Evolutionary conservation across 2,888 invertebrate species (phyloP).

Genomic region (Melolontha melolontha): DNA sequence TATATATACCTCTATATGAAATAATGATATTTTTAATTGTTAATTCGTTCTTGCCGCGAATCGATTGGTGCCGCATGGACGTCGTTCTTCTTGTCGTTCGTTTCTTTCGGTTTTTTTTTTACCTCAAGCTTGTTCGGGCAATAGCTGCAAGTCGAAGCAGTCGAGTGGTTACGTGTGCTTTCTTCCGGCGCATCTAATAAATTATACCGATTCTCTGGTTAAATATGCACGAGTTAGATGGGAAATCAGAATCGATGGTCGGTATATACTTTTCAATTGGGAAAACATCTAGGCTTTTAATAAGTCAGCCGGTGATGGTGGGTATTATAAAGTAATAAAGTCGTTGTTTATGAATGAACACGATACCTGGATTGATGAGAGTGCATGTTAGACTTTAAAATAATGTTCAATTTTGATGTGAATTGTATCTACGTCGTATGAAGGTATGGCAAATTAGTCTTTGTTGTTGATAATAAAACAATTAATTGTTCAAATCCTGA

Average conservation of each 20-base stretch:
- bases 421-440: no score
- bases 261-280: constrained; percentile 14
- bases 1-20: constrained; percentile 28
- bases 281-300: constrained; percentile 27
- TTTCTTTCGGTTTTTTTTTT: constrained; percentile 8
- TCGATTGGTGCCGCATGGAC: constrained; percentile 3
- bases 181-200: constrained; percentile 24
- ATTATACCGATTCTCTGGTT: constrained; percentile 5
- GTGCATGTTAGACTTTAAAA: no score
- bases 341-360: not conserved
- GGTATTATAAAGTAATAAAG: constrained; percentile 24
- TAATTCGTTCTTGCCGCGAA: constrained; percentile 42
- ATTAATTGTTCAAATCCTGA: no score
- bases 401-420: no score
- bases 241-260: constrained; percentile 25
- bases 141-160: not conserved
- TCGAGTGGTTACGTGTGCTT: constrained; percentile 15
- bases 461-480: no score
- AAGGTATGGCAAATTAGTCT: no score
- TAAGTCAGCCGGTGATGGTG: constrained; percentile 8
- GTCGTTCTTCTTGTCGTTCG: not conserved
- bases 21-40: constrained; percentile 52
- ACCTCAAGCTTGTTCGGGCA: not conserved
- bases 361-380: constrained; percentile 4
- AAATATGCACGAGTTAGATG: constrained; percentile 29